These are phyloP conservation scores for Cheilosia urbana DNA, from an alignment of 2,888 invertebrate species.

Conservation along the genomic window DNA sequence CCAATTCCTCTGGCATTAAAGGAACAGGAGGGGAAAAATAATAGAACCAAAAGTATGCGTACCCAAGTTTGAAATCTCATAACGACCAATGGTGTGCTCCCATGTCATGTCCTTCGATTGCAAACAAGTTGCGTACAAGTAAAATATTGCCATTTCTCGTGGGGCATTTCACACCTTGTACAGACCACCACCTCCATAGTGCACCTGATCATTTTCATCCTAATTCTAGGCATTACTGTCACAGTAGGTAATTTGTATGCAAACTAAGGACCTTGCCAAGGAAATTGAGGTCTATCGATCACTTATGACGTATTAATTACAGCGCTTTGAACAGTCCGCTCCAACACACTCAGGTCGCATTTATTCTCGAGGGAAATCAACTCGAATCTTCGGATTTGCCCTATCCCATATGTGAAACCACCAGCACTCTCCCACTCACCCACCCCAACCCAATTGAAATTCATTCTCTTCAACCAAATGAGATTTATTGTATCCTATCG, in stretches of 20 bases:
- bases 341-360: conserved; percentile 22
- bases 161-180: too few relatives aligned
- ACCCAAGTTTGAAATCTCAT: too few relatives aligned
- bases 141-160: too few relatives aligned
- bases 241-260: conserved; percentile 19
- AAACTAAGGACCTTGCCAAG: conserved; percentile 40
- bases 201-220: too few relatives aligned
- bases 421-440: too few relatives aligned
- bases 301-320: conserved; percentile 65
- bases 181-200: too few relatives aligned
- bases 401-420: conserved; percentile 1
- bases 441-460: conserved; percentile 15
- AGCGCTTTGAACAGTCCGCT: background rate
- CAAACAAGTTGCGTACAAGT: too few relatives aligned
- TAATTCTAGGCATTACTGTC: background rate
- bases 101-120: too few relatives aligned
- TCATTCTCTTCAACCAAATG: conserved; percentile 33
- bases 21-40: too few relatives aligned
- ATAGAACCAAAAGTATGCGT: too few relatives aligned
- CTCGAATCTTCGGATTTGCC: conserved; percentile 31
- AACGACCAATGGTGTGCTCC: too few relatives aligned
- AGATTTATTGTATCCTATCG: conserved; percentile 45
- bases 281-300: conserved; percentile 67
- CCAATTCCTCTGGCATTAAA: too few relatives aligned
- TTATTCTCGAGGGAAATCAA: conserved; percentile 64